A percentile compares a stretch with the other conserved stretches of the same genome.
Conservation (phyloP, 2,113 vertebrate species). For the Thunnus maccoyii region DNA sequence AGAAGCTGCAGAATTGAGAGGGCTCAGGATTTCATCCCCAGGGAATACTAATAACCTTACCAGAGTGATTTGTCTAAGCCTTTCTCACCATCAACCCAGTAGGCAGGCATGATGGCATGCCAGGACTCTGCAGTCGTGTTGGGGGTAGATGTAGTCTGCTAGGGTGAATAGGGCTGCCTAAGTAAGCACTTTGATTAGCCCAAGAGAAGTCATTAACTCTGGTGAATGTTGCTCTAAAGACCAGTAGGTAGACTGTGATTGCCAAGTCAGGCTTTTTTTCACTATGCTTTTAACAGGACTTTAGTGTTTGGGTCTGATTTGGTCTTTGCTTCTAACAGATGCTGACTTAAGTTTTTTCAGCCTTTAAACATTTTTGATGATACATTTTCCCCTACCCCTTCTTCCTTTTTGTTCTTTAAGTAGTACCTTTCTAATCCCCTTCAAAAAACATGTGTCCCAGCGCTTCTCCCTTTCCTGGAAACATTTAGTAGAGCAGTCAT, state of each 20-base stretch:
- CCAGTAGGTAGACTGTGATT: constrained; percentile 5
- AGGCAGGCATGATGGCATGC: constrained; percentile 32
- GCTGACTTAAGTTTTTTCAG: background rate
- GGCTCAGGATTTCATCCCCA: constrained; percentile 46
- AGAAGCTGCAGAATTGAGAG: constrained; percentile 47
- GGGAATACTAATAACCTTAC: constrained; percentile 60
- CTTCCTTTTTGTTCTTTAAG: background rate
- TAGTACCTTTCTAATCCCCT: too few relatives aligned
- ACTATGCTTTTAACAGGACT: constrained; percentile 19
- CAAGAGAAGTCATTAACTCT: constrained; percentile 49
- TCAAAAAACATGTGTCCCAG: too few relatives aligned
- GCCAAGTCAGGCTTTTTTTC: constrained; percentile 17
- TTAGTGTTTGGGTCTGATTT: constrained; percentile 1
- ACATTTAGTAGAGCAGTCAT: too few relatives aligned
- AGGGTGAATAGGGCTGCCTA: constrained; percentile 20
- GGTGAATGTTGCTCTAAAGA: constrained; percentile 39
- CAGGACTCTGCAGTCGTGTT: constrained; percentile 37
- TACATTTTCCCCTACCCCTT: background rate
- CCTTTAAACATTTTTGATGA: too few relatives aligned
- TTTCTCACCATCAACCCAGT: constrained; percentile 29
- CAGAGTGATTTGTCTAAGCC: constrained; percentile 56
- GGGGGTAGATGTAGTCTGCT: constrained; percentile 21
- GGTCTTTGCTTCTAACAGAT: background rate
- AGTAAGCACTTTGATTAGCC: constrained; percentile 48
- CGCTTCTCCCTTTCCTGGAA: too few relatives aligned